Conservation (phyloP, 2,888 invertebrate genomes). For the Cinara cedri region DNA sequence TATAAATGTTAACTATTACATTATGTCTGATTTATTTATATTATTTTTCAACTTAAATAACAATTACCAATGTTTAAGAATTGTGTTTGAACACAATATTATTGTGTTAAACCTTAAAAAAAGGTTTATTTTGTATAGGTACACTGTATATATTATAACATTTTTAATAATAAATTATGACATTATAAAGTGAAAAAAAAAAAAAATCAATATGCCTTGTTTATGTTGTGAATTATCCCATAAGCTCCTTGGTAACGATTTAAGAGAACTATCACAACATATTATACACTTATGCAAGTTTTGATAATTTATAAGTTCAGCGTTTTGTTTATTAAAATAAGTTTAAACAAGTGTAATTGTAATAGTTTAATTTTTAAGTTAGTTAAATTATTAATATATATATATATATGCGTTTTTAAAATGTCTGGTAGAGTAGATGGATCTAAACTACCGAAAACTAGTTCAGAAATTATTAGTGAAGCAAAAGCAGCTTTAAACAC, state of each 20-base stretch:
- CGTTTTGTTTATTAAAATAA: constrained; percentile 8
- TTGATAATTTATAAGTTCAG: background rate
- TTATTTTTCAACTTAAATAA: background rate
- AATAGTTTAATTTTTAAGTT: background rate
- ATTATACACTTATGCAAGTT: background rate
- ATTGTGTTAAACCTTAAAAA: too few species aligned
- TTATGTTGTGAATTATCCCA: background rate
- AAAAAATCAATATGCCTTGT: constrained; percentile 46
- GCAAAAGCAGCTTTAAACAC: constrained; percentile 69
- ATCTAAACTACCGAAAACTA: constrained; percentile 68
- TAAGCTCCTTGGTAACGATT: constrained; percentile 45
- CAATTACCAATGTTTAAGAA: background rate
- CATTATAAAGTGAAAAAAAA: constrained; percentile 12
- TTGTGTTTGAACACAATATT: background rate
- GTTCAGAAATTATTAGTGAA: constrained; percentile 81
- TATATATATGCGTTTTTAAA: constrained; percentile 48
- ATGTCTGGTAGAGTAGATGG: constrained; percentile 60
- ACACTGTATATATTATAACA: background rate
- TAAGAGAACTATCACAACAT: constrained; percentile 14
- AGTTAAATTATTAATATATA: background rate
- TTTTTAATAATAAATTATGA: background rate
- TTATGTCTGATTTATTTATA: background rate
- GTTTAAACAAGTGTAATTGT: background rate
- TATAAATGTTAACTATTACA: background rate
- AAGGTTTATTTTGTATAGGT: background rate